These are phyloP conservation scores for Paragorgia papillata DNA, from an alignment of 92 coral and sea anemone genomes.

Conservation along the genomic window DNA sequence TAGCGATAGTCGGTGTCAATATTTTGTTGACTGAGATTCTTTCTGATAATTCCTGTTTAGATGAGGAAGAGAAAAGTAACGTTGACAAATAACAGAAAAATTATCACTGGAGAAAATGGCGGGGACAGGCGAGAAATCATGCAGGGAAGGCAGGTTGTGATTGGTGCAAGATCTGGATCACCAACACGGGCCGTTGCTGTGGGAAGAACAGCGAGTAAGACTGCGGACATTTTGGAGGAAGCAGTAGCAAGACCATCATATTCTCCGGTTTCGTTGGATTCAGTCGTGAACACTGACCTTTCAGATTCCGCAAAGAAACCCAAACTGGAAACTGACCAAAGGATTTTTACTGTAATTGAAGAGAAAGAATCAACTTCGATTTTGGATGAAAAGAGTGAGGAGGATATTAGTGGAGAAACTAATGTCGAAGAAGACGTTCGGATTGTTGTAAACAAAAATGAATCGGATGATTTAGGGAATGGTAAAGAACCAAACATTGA, in stretches of 20 bases:
- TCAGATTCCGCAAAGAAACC: neutral
- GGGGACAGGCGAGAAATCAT: constrained; percentile 14
- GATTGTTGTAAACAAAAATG: constrained; percentile 3
- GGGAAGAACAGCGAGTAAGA: neutral
- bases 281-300: no score
- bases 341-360: constrained; percentile 10
- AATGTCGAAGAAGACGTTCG: constrained; percentile 10
- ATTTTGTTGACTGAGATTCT: neutral
- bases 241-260: no score
- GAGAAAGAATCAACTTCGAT: neutral
- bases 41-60: neutral
- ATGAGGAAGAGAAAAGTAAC: constrained; percentile 35
- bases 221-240: neutral
- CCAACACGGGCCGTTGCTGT: neutral
- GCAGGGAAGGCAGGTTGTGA: constrained; percentile 13
- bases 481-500: neutral
- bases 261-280: no score
- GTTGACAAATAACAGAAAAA: constrained; percentile 8
- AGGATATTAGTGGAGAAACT: neutral
- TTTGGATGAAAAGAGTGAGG: neutral
- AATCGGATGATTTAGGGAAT: neutral
- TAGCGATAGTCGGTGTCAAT: no score
- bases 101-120: neutral
- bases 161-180: constrained; percentile 17
- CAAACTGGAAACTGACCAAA: constrained; percentile 10